Evolutionary conservation across 2,888 invertebrate genomes (phyloP).

Genomic region (Amorpha juglandis): DNA sequence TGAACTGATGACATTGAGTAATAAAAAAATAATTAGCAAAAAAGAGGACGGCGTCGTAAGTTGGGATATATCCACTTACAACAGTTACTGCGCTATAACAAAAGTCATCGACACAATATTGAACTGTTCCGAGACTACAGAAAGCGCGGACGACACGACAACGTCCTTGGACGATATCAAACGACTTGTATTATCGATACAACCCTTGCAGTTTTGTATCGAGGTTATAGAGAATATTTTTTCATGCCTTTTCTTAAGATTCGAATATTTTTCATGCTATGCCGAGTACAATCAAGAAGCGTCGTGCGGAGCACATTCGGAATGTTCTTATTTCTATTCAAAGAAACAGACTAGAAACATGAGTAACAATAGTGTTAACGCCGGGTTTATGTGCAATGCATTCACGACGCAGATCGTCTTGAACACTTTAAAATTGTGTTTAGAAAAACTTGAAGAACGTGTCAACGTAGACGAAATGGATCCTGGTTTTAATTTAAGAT

Average conservation of each 20-base stretch:
- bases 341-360: slow-evolving; percentile 65
- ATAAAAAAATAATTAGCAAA: slow-evolving; percentile 49
- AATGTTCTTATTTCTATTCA: slow-evolving; percentile 79
- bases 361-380: slow-evolving; percentile 54
- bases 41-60: slow-evolving; percentile 51
- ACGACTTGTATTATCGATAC: slow-evolving; percentile 74
- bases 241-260: slow-evolving; percentile 87
- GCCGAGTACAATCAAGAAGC: slow-evolving; percentile 72
- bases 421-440: slow-evolving; percentile 81
- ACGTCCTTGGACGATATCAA: slow-evolving; percentile 77
- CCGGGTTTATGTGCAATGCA: slow-evolving; percentile 85
- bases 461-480: slow-evolving; percentile 56
- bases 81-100: slow-evolving; percentile 79
- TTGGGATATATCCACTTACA: slow-evolving; percentile 80
- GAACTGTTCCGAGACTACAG: slow-evolving; percentile 62
- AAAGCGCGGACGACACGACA: slow-evolving; percentile 64
- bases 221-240: slow-evolving; percentile 90
- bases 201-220: slow-evolving; percentile 76
- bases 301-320: slow-evolving; percentile 75
- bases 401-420: slow-evolving; percentile 85
- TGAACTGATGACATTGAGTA: slow-evolving; percentile 62
- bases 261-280: slow-evolving; percentile 84
- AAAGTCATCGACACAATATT: slow-evolving; percentile 79
- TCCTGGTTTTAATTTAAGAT: slow-evolving; percentile 49
- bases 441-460: slow-evolving; percentile 76